Conservation (phyloP, 1,140 invertebrate species). For the Aphelenchoides besseyi region DNA sequence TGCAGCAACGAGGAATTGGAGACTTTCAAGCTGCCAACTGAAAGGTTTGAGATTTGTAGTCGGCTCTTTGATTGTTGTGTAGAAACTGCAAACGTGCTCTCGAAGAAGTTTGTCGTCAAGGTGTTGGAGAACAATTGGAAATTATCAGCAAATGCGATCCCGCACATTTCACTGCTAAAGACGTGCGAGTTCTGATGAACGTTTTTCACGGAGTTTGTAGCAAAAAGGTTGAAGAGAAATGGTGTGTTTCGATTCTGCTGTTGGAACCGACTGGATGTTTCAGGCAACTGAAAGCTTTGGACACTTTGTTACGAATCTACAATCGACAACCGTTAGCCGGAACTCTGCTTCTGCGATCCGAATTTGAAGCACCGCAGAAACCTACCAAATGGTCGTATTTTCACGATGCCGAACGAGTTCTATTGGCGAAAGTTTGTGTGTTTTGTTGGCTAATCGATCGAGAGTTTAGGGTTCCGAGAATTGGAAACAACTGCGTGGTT, state of each 20-base stretch:
- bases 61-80: too few relatives aligned
- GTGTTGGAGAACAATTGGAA: not conserved
- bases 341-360: not conserved
- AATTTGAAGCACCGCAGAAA: constrained; percentile 8
- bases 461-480: not conserved
- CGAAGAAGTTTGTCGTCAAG: not conserved
- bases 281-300: not conserved
- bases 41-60: constrained; percentile 1
- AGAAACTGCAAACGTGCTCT: not conserved
- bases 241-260: not conserved
- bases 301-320: not conserved
- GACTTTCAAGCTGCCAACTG: not conserved
- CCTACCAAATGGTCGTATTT: constrained; percentile 5
- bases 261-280: not conserved
- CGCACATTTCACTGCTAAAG: not conserved
- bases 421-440: not conserved
- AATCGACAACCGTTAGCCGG: not conserved
- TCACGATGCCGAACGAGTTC: not conserved
- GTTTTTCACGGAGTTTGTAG: not conserved
- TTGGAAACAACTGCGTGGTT: constrained; percentile 3
- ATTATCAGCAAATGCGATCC: not conserved
- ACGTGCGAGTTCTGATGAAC: not conserved
- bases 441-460: not conserved
- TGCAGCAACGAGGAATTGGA: not conserved
- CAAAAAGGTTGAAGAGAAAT: not conserved